Conservation (phyloP, 2,797 vertebrate species). For the Neoniphon sammara region DNA sequence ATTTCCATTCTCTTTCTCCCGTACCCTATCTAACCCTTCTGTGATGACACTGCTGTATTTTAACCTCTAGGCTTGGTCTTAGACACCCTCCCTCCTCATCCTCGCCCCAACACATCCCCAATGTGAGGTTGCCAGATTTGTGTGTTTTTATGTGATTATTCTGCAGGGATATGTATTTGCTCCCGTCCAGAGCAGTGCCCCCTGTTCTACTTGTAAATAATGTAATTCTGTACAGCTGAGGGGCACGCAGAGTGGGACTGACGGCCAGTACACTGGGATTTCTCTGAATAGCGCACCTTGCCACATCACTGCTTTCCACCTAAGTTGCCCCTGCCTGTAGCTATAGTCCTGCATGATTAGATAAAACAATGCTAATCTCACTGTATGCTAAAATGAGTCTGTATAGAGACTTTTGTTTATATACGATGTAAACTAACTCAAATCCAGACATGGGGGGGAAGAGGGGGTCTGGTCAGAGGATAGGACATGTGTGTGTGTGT, state of each 20-base stretch:
- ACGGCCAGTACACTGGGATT: constrained; percentile 91
- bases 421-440: constrained; percentile 75
- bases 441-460: constrained; percentile 42
- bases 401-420: constrained; percentile 81
- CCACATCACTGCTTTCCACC: constrained; percentile 85
- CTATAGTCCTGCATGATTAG: constrained; percentile 93
- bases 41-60: constrained; percentile 68
- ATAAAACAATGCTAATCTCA: constrained; percentile 83
- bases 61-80: constrained; percentile 37
- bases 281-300: constrained; percentile 85
- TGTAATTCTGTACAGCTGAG: constrained; percentile 89
- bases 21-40: constrained; percentile 25
- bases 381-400: constrained; percentile 84
- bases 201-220: constrained; percentile 84
- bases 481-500: constrained; percentile 38
- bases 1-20: constrained; percentile 9
- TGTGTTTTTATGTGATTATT: constrained; percentile 76
- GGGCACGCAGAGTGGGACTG: constrained; percentile 89
- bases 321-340: constrained; percentile 87
- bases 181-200: constrained; percentile 62
- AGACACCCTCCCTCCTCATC: constrained; percentile 22
- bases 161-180: constrained; percentile 70
- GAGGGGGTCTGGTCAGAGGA: constrained; percentile 61
- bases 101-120: constrained; percentile 24
- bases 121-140: constrained; percentile 71